Evolutionary conservation across 2,113 vertebrate species (phyloP), one percentile per base, ranked within the genome.

Genomic region (Leptodactylus fuscus): DNA sequence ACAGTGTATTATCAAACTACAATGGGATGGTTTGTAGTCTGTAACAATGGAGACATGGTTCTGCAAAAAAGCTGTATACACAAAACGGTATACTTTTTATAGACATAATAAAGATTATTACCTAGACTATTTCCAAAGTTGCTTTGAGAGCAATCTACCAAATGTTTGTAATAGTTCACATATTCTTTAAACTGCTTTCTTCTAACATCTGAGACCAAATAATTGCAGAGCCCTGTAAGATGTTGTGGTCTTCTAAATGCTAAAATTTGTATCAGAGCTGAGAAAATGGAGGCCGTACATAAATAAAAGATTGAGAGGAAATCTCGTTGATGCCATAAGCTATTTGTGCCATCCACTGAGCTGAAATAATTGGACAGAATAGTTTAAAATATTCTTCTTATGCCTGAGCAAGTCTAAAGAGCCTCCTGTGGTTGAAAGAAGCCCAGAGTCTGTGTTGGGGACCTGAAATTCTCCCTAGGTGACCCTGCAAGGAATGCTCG

Each of bases 341-440:
- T 91, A 85, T 91, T 91, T 87, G 87, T 90, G 85, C 7, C 88
- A 88, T 91, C 90, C 91, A 88, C 6, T 87, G 80, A 69, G 85
- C 90, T 92, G 92, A 91, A 93, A 87, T 92, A 91, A 93, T 92
- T 83, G 85, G 87, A 88, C 0, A 0, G 55, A 69, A 58, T 34
- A 0, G 0, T 88, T 92, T 91, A 87, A 88, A 89, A 85, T 89
- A 79, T 73, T 41, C n/a, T 38, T 20, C 89, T 91, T 92, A 87
- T 92, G 90, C 91, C 88, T 88, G 87, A 90, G 85, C 44, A 88
- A 89, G 84, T 88, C 46, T 81, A 58, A 81, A 87, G 75, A 71
- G 74, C 81, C 87, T 91, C 88, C 88, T 86, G 74, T 85, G 89
- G 89, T 48, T 91, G 79, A 67, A 81, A 88, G 86, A 79, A 89